These are phyloP conservation scores for Acheta domesticus DNA, from an alignment of 2,888 invertebrate species.

Conservation along the genomic window DNA sequence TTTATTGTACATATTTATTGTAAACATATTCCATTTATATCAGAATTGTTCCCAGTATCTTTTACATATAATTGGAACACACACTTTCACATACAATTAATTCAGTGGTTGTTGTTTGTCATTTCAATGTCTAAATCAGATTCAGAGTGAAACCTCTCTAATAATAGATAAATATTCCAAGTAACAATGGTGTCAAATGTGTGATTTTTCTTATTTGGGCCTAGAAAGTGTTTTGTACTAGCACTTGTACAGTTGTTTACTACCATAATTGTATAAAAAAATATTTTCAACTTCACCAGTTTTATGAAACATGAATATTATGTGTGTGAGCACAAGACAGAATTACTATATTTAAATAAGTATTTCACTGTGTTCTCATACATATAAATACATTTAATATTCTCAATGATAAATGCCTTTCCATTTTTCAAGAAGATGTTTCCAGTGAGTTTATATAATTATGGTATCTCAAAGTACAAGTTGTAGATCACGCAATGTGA, in stretches of 20 bases:
- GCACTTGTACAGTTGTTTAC: slow-evolving; percentile 18
- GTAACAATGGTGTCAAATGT: neutral
- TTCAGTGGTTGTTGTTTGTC: slow-evolving; percentile 18
- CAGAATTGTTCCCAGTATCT: neutral
- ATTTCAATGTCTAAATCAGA: slow-evolving; percentile 18
- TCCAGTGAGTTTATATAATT: slow-evolving; percentile 18
- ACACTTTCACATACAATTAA: slow-evolving; percentile 1
- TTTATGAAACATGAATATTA: slow-evolving; percentile 1
- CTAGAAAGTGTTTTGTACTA: slow-evolving; percentile 7
- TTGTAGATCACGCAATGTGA: neutral
- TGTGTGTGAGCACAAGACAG: neutral
- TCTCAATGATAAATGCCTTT: slow-evolving; percentile 7
- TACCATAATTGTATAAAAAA: slow-evolving; percentile 1
- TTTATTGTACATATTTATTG: slow-evolving; percentile 18
- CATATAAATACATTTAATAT: slow-evolving; percentile 18
- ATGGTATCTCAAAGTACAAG: slow-evolving; percentile 12
- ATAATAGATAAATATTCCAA: neutral
- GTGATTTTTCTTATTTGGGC: slow-evolving; percentile 18
- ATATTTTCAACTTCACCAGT: slow-evolving; percentile 4
- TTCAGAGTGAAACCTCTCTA: slow-evolving; percentile 7
- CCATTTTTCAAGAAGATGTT: slow-evolving; percentile 18
- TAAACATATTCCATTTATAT: slow-evolving; percentile 2
- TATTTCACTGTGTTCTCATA: slow-evolving; percentile 11
- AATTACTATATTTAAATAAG: neutral
- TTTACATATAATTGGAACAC: neutral